phyloP scores from a whole-genome alignment of 2,797 vertebrate genomes.

The Aplochiton taeniatus region DNA sequence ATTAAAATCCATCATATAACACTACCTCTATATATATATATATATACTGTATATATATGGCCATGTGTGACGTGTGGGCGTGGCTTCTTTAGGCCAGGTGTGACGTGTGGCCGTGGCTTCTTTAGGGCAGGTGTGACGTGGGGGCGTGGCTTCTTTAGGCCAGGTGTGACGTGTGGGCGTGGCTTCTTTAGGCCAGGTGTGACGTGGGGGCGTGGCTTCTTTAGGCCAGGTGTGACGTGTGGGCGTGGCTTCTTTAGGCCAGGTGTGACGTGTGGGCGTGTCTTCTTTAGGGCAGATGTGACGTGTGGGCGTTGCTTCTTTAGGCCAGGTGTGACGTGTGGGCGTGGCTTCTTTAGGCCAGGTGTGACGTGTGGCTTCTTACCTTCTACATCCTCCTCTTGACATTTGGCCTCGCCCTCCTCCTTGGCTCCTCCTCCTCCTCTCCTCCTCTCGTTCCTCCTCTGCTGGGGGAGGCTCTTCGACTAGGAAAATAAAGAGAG shows the following conservation, averaged over 20 bases:
- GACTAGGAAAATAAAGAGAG: too few species aligned
- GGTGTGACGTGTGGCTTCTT: not conserved
- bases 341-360: not conserved
- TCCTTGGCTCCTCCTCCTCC: slow-evolving; percentile 35
- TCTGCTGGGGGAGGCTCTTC: slow-evolving; percentile 33
- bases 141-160: not conserved
- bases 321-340: not conserved
- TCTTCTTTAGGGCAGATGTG: too few species aligned
- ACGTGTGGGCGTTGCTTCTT: too few species aligned
- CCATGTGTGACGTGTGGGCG: too few species aligned
- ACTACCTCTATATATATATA: too few species aligned
- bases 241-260: not conserved
- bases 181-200: too few species aligned
- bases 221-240: too few species aligned
- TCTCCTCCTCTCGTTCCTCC: slow-evolving; percentile 47
- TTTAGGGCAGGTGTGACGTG: not conserved
- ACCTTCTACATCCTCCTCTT: slow-evolving; percentile 55
- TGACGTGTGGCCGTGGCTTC: not conserved
- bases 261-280: too few species aligned
- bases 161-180: too few species aligned
- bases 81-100: too few species aligned
- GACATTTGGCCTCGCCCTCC: slow-evolving; percentile 31
- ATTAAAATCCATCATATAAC: too few species aligned
- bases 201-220: not conserved
- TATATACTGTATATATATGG: too few species aligned